Conservation (phyloP, 1,140 invertebrate genomes). For the Dendroctonus valens region DNA sequence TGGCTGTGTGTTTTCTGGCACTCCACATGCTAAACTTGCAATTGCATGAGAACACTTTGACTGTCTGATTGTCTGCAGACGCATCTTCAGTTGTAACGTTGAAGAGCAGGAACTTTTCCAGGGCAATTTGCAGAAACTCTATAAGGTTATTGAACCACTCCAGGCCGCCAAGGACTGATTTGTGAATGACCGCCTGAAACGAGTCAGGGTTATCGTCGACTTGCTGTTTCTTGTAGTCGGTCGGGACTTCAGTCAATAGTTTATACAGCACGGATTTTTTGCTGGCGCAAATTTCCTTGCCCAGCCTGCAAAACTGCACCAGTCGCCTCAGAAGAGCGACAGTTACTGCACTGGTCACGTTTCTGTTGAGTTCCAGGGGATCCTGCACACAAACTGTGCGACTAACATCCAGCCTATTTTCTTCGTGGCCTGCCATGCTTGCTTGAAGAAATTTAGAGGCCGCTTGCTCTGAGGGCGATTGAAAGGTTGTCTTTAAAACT, state of each 20-base stretch:
- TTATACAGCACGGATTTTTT: conserved; percentile 35
- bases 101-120: conserved; percentile 26
- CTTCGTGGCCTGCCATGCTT: neutral
- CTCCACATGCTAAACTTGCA: conserved; percentile 37
- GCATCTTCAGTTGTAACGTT: conserved; percentile 6
- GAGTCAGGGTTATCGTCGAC: conserved; percentile 5
- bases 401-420: conserved; percentile 44
- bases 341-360: conserved; percentile 51
- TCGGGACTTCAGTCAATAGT: conserved; percentile 33
- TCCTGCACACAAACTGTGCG: conserved; percentile 60
- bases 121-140: conserved; percentile 21
- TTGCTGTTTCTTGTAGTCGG: conserved; percentile 14
- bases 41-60: conserved; percentile 34
- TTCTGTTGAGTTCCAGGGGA: conserved; percentile 61
- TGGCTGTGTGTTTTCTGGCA: conserved; percentile 29
- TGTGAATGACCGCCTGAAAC: neutral
- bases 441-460: neutral
- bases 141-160: conserved; percentile 27
- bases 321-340: conserved; percentile 40
- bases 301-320: conserved; percentile 31
- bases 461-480: conserved; percentile 35
- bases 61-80: conserved; percentile 12
- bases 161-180: neutral
- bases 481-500: conserved; percentile 52
- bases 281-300: conserved; percentile 25